phyloP scores from a whole-genome alignment of 2,888 invertebrate genomes.

The Noctua janthina region DNA sequence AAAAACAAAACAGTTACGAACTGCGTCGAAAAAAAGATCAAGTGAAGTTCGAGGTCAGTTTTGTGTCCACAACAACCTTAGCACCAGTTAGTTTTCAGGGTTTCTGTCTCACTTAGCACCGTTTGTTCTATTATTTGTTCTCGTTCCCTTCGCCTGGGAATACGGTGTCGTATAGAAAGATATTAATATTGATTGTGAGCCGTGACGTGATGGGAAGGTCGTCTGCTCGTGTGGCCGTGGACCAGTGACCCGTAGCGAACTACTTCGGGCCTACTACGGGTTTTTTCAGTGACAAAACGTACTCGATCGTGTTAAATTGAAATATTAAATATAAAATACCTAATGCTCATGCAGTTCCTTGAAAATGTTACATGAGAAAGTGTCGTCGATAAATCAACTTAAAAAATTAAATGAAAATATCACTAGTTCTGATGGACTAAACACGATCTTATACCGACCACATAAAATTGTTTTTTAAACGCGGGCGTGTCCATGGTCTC shows the following conservation, averaged over 20 bases:
- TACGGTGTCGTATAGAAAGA: constrained; percentile 31
- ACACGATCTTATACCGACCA: background rate
- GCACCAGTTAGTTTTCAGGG: constrained; percentile 44
- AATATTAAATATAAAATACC: background rate
- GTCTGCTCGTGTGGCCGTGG: constrained; percentile 59
- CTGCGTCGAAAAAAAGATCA: constrained; percentile 4
- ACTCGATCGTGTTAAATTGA: background rate
- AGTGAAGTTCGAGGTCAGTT: constrained; percentile 12
- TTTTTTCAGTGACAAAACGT: background rate
- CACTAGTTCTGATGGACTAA: background rate
- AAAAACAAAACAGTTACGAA: background rate
- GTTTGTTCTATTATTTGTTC: constrained; percentile 44
- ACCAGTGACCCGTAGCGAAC: constrained; percentile 35
- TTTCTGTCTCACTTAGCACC: constrained; percentile 41
- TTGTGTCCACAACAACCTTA: constrained; percentile 28
- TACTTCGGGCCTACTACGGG: background rate
- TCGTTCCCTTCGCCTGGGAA: constrained; percentile 47
- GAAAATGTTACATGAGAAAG: background rate
- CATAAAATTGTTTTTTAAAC: no score
- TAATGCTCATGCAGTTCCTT: background rate
- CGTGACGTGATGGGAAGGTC: constrained; percentile 58
- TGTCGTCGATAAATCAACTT: background rate
- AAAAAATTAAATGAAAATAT: background rate
- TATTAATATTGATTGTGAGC: constrained; percentile 63
- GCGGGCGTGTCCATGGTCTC: background rate